Evolutionary conservation across 2,888 invertebrate species (phyloP), one percentile per base, ranked within the genome.

Genomic region (Tipula lateralis): DNA sequence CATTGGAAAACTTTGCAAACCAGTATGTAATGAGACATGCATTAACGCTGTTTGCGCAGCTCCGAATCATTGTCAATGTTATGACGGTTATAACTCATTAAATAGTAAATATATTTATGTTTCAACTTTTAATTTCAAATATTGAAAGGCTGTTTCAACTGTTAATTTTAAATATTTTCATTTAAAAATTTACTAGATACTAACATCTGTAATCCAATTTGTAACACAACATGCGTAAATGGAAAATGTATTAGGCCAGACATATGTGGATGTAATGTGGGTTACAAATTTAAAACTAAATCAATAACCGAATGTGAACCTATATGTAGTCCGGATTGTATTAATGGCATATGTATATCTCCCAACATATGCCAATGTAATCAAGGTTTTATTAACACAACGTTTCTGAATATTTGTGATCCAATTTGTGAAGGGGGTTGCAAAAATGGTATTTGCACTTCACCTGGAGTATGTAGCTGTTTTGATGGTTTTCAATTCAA

Each of bases 341-440:
- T 86, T 85, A 87, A 91, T 86, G 91, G 91, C 1, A 87, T 88
- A n/a, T 92, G 92, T 85, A 88, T 90, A 0, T 90, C 89, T 2
- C 89, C 92, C 0, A 91, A 92, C 84, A 88, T 90, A 0, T 94
- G 94, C 87, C 89, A 89, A 9, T 94, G 94, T 87, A 88, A 90
- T n/a, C 86, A 89, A 1, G 93, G 93, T 66, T 87, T 87, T 34
- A 87, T 85, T 1, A 44, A 50, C 7, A 29, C 29, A 5, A 5
- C 3, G 0, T 7, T 12, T 13, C 13, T n/a, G 30, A 83, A 36
- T 29, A 83, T 50, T 29, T 87, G 87, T 84, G 82, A 85, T 50
- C 87, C 87, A 66, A 84, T 66, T 32, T 86, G 85, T 86, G 86
- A 87, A 29, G 90, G 87, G 5, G 85, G 86, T 12, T 87, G 87